Percentiles rank a stretch among this genome's conserved stretches.
phyloP scores from a whole-genome alignment of 2,888 invertebrate species.

The Acanthoscelides obtectus region DNA sequence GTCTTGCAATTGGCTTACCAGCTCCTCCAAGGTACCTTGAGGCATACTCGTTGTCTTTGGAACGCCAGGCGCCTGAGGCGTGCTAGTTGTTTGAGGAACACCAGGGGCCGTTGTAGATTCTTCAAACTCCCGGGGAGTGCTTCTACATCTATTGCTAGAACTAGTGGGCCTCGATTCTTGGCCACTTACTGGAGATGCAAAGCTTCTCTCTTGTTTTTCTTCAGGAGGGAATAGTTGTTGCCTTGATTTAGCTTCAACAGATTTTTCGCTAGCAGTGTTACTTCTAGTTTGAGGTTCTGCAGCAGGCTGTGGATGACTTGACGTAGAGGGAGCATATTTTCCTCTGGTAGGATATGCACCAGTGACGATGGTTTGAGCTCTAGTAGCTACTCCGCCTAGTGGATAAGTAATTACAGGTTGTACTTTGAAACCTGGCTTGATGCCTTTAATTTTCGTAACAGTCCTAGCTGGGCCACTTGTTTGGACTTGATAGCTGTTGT shows the following conservation, averaged over 20 bases:
- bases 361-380: slow-evolving; percentile 4
- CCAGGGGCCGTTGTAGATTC: background rate
- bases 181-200: background rate
- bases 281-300: background rate
- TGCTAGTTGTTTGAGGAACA: background rate
- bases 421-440: slow-evolving; percentile 17
- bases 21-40: background rate
- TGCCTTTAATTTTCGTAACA: slow-evolving; percentile 19
- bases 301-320: background rate
- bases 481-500: slow-evolving; percentile 5
- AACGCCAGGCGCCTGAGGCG: background rate
- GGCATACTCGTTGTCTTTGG: background rate
- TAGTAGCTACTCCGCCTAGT: slow-evolving; percentile 13
- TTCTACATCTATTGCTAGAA: background rate
- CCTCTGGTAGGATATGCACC: background rate
- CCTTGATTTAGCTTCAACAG: too few species aligned
- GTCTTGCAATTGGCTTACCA: background rate
- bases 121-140: background rate
- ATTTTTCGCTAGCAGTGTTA: too few species aligned
- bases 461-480: slow-evolving; percentile 19
- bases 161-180: background rate
- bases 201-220: too few species aligned
- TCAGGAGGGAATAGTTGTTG: too few species aligned
- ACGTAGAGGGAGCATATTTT: background rate
- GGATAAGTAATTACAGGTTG: slow-evolving; percentile 2